A percentile compares a stretch with the other conserved stretches of the same genome.
phyloP scores from a whole-genome alignment of 2,888 invertebrate genomes.

The Stenoptilia bipunctidactyla region DNA sequence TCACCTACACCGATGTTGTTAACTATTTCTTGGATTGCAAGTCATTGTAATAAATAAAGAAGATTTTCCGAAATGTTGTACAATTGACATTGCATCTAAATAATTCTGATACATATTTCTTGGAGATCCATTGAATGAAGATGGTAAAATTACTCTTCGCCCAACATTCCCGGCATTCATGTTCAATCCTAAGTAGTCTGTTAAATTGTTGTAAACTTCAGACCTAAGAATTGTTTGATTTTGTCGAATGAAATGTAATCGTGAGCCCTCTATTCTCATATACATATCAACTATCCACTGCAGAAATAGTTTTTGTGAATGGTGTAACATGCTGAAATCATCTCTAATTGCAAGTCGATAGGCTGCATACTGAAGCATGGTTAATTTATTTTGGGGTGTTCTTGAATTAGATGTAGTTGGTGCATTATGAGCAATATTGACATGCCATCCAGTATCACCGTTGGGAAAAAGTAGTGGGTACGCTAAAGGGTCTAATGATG shows the following conservation, averaged over 20 bases:
- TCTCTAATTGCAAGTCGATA: no score
- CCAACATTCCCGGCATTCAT: slow-evolving; percentile 18
- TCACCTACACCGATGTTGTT: slow-evolving; percentile 28
- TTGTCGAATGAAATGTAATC: slow-evolving; percentile 12
- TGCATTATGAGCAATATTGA: no score
- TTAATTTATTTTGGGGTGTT: no score
- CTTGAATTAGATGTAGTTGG: no score
- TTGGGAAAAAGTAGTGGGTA: no score
- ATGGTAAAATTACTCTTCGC: slow-evolving; percentile 27
- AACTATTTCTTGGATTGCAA: no score
- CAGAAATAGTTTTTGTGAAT: no score
- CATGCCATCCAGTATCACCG: no score
- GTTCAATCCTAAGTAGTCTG: slow-evolving; percentile 20
- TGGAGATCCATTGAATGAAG: slow-evolving; percentile 22
- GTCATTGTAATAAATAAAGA: slow-evolving; percentile 44
- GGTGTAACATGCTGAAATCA: no score
- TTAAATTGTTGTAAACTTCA: slow-evolving; percentile 17
- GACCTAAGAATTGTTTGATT: slow-evolving; percentile 16
- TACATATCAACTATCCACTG: no score
- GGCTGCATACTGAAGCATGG: no score
- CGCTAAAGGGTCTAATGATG: no score
- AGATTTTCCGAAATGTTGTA: slow-evolving; percentile 36
- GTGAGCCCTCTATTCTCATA: slow-evolving; percentile 15
- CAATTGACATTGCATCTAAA: slow-evolving; percentile 26
- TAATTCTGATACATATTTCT: background rate